A percentile compares a stretch with the other conserved stretches of the same genome.
These are phyloP conservation scores for Leucophenga maculata DNA, from an alignment of 2,888 invertebrate genomes.

Conservation along the genomic window DNA sequence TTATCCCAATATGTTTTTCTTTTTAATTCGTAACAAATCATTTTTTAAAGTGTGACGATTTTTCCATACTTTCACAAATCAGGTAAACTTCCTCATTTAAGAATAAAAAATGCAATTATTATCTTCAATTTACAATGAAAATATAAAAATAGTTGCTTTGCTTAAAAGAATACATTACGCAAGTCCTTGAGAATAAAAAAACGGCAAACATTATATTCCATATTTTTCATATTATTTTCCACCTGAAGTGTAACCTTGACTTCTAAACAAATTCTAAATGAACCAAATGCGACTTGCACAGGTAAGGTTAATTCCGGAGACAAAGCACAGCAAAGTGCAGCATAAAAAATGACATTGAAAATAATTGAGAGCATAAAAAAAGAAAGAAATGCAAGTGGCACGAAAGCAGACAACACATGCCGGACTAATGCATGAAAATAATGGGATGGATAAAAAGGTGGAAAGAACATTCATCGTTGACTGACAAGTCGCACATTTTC, in stretches of 20 bases:
- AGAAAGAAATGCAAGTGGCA: conserved; percentile 3
- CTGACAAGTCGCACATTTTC: conserved; percentile 66
- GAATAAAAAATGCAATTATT: too few relatives aligned
- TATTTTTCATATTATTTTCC: not conserved
- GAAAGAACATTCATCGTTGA: conserved; percentile 45
- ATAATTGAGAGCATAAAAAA: conserved; percentile 52
- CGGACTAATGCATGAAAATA: conserved; percentile 42
- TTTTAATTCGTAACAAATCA: too few relatives aligned
- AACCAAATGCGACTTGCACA: conserved; percentile 31
- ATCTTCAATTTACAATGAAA: too few relatives aligned
- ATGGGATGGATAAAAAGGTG: conserved; percentile 33
- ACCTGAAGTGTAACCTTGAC: conserved; percentile 1
- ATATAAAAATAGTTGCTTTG: too few relatives aligned
- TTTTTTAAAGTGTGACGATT: too few relatives aligned
- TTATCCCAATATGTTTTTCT: too few relatives aligned
- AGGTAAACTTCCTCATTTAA: too few relatives aligned
- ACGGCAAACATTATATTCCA: not conserved
- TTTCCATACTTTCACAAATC: too few relatives aligned
- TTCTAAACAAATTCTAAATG: too few relatives aligned
- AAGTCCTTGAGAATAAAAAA: too few relatives aligned
- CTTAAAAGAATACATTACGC: too few relatives aligned
- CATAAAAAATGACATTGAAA: conserved; percentile 62
- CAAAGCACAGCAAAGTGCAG: conserved; percentile 62
- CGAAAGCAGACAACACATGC: conserved; percentile 34
- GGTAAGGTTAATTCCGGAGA: conserved; percentile 43